Conservation (phyloP, 64 coral and sea anemone species). For the Montipora sp. region DNA sequence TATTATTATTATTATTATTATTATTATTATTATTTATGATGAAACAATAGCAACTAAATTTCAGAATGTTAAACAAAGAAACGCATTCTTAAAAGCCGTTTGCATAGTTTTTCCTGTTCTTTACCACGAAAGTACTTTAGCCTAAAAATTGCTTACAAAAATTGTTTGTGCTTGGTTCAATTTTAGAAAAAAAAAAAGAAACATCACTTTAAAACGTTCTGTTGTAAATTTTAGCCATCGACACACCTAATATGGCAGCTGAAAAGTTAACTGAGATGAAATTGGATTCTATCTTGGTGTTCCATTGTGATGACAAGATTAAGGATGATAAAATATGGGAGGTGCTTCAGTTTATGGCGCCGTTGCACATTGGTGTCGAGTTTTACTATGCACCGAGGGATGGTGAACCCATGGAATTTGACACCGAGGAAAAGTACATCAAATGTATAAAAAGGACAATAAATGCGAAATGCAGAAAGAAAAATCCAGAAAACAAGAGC, state of each 20-base stretch:
- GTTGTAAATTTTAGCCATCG: not conserved
- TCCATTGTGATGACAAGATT: conserved; percentile 3
- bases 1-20: no score
- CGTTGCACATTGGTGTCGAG: not conserved
- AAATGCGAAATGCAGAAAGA: no score
- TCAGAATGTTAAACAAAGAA: no score
- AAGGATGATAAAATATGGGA: not conserved
- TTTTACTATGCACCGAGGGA: not conserved
- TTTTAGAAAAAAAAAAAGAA: not conserved
- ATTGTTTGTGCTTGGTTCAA: not conserved
- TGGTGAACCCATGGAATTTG: not conserved
- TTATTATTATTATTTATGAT: no score
- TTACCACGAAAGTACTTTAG: no score
- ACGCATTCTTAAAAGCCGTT: no score
- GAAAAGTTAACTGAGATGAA: not conserved
- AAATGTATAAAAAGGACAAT: not conserved
- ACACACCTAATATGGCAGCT: not conserved
- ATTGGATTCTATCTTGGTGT: not conserved
- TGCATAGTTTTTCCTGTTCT: no score
- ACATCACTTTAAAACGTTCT: not conserved
- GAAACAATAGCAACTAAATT: no score
- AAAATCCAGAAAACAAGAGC: not conserved
- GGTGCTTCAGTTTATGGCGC: not conserved
- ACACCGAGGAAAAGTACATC: not conserved
- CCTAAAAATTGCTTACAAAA: no score